phyloP scores from a whole-genome alignment of 2,797 vertebrate species.

The Falco concolor region DNA sequence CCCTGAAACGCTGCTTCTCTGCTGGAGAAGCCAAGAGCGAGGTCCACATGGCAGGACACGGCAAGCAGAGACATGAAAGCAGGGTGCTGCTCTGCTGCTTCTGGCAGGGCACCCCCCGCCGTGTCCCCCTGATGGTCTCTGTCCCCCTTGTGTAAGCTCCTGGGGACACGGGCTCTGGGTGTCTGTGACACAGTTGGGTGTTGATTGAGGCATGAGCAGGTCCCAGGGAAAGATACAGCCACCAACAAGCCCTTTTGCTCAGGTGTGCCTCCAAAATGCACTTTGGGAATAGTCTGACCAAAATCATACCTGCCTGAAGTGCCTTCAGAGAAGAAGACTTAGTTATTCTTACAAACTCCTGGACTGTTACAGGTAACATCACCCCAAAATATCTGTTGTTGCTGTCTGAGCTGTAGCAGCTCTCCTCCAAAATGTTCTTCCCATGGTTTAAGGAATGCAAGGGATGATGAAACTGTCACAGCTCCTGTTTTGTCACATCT shows the following conservation, averaged over 20 bases:
- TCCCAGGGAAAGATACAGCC: neutral
- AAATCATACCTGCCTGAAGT: neutral
- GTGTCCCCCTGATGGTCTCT: neutral
- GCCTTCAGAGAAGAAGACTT: neutral
- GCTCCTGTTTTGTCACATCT: neutral
- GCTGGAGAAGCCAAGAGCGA: neutral
- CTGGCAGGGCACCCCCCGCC: neutral
- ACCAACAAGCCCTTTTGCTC: neutral
- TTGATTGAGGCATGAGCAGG: neutral
- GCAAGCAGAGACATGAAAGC: neutral
- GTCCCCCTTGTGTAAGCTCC: neutral
- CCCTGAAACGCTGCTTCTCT: neutral
- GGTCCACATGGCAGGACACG: accelerated
- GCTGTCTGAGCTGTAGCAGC: neutral
- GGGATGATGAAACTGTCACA: neutral
- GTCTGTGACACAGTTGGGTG: neutral
- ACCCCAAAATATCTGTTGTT: neutral
- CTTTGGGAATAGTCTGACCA: neutral
- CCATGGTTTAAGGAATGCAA: neutral
- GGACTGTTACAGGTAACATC: neutral
- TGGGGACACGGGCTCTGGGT: accelerated
- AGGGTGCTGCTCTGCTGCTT: neutral
- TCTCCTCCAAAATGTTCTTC: neutral
- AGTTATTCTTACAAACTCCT: neutral
- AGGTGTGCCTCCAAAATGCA: neutral